Base-by-base conservation (phyloP, 2,113 vertebrate species). In the Triplophysa tibetana region DNA sequence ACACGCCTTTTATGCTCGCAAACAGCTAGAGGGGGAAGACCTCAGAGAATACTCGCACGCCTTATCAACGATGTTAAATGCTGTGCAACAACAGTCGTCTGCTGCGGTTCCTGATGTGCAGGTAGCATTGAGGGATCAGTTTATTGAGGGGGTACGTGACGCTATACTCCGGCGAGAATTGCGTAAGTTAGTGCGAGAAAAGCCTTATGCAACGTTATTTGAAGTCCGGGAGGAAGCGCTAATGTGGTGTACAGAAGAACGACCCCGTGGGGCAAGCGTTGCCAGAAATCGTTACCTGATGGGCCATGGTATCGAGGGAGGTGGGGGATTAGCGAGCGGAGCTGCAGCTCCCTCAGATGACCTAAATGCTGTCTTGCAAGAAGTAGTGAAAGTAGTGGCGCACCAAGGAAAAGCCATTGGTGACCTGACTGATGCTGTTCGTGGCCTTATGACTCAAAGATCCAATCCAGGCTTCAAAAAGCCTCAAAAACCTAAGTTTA, bases 401-500 rank as follows among this genome's bases (percentile, higher is more conserved):
- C 16, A 75, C 17, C 82, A 78, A n/a, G 54, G 52, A 16, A 79
- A 80, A 26, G 70, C 56, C 1, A 70, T 58, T 69, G 23, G 77
- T 2, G 70, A 75, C 29, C 24, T 76, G 21, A 66, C 48, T 24
- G 56, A 26, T 26, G 26, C 26, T 26, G 26, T 26, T 26, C 26
- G 26, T 26, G 26, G 26, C 26, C 26, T 26, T 26, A 26, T 26
- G 26, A 16, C 68, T 29, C 38, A 79, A 12, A 61, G 50, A 21
- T 9, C 17, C 4, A 62, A 17, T 12, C 13, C 8, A 17, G 0
- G 9, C 61, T 10, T 2, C 38, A 9, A 24, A 13, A 67, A 3
- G 13, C 13, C 7, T n/a, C 16, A 29, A 9, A 50, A 12, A 21
- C 2, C 26, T 33, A 33, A 2, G 29, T 33, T 33, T 52, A 62